Percentiles rank a stretch among this genome's conserved stretches.
Conservation (phyloP, 1,140 invertebrate genomes). For the Homarus americanus region DNA sequence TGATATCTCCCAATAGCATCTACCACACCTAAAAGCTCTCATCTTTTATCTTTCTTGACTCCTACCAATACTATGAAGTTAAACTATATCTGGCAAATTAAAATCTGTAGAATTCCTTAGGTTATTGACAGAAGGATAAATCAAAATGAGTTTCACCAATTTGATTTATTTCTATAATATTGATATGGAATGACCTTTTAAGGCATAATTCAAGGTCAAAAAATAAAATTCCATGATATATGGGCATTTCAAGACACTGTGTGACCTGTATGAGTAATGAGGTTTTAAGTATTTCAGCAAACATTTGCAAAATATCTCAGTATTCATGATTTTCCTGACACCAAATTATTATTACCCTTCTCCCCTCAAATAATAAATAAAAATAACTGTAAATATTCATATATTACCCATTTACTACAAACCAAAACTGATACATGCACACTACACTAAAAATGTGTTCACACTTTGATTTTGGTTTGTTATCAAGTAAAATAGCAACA, state of each 20-base stretch:
- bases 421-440: no score
- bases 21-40: no score
- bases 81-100: no score
- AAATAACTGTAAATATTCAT: background rate
- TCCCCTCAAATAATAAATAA: background rate
- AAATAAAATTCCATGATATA: background rate
- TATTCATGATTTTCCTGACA: background rate
- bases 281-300: background rate
- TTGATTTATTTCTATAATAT: background rate
- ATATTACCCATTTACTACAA: no score
- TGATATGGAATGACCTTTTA: background rate
- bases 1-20: no score
- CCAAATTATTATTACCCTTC: background rate
- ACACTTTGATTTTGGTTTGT: no score
- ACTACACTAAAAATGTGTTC: no score
- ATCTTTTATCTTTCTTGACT: no score
- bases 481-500: no score
- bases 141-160: background rate
- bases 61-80: no score
- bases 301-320: background rate
- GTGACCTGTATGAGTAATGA: background rate
- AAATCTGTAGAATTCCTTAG: no score
- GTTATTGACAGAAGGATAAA: background rate
- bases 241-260: background rate
- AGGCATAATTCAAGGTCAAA: background rate